Evolutionary conservation across 2,113 vertebrate species (phyloP).

Genomic region (Nanorana parkeri): DNA sequence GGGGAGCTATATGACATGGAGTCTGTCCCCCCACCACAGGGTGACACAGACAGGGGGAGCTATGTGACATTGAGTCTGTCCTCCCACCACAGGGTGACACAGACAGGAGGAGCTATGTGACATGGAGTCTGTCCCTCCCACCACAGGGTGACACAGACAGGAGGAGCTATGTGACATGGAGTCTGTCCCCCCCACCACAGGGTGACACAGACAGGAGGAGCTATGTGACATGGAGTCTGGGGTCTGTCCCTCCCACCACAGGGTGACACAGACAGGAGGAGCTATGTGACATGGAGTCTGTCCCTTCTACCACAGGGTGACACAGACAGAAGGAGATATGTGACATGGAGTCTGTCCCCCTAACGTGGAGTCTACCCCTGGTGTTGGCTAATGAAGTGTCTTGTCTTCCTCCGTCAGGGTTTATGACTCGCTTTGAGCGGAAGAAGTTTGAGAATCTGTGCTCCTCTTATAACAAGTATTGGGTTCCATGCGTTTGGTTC

Average conservation of each 20-base stretch:
- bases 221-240: neutral
- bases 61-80: neutral
- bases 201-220: neutral
- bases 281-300: neutral
- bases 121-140: constrained; percentile 13
- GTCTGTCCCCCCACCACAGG: constrained; percentile 2
- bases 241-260: constrained; percentile 6
- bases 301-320: neutral
- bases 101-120: constrained; percentile 2
- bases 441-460: constrained; percentile 89
- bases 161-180: neutral
- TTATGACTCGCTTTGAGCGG: constrained; percentile 90
- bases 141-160: neutral
- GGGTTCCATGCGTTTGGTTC: constrained; percentile 94
- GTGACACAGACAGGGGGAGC: neutral
- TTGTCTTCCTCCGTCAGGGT: constrained; percentile 73
- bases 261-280: constrained; percentile 2
- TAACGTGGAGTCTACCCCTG: too few relatives aligned
- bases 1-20: neutral
- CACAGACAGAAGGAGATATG: neutral
- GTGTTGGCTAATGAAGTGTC: too few relatives aligned
- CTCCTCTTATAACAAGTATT: constrained; percentile 92
- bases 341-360: neutral
- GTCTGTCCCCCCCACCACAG: too few relatives aligned
- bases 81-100: neutral